A percentile compares a stretch with the other conserved stretches of the same genome.
Conservation (phyloP, 2,797 vertebrate genomes). For the Sternarchorhynchus goeldii region DNA sequence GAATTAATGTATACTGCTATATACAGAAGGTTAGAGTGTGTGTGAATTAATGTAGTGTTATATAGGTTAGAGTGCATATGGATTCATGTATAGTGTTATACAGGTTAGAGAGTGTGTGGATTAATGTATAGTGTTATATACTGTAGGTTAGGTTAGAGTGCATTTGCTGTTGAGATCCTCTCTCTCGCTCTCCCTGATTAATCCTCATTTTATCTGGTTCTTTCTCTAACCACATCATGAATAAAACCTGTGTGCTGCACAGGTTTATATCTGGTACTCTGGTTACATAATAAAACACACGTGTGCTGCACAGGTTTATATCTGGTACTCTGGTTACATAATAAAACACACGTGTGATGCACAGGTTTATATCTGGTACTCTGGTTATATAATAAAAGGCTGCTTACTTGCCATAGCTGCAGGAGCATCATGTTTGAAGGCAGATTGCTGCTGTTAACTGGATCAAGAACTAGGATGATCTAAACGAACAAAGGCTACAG, state of each 20-base stretch:
- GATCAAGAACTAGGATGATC: neutral
- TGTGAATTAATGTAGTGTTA: neutral
- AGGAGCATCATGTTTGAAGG: neutral
- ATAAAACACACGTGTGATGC: neutral
- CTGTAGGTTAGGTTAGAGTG: neutral
- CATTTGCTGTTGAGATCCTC: neutral
- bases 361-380: neutral
- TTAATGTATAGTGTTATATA: neutral
- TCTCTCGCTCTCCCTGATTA: constrained; percentile 1
- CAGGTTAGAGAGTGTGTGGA: neutral
- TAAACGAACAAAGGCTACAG: neutral
- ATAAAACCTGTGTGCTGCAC: neutral
- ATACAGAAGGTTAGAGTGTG: neutral
- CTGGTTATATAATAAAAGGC: neutral
- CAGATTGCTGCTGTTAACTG: neutral
- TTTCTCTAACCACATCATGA: neutral
- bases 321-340: no score
- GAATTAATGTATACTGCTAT: neutral
- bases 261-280: no score
- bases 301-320: neutral
- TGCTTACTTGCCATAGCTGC: neutral
- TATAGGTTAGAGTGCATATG: neutral
- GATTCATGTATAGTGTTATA: neutral
- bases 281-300: neutral
- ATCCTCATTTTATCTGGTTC: constrained; percentile 6